Percentiles rank a stretch among this genome's conserved stretches.
Evolutionary conservation across 2,797 vertebrate species (phyloP).

Genomic region (Nyctalus aviator): DNA sequence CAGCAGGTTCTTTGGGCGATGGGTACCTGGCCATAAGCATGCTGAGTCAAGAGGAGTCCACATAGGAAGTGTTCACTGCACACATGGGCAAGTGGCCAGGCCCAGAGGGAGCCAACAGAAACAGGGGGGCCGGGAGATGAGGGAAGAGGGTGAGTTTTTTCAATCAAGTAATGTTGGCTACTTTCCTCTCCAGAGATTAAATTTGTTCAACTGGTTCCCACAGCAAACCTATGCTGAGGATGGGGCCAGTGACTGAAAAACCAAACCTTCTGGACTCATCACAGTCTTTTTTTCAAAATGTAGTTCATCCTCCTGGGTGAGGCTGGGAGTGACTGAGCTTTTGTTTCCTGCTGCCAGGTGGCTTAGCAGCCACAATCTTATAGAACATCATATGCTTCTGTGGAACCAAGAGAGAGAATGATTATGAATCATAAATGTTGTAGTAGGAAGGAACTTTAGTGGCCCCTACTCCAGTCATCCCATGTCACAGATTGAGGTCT

Average conservation of each 20-base stretch:
- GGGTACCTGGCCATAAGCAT: neutral
- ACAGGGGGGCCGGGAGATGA: neutral
- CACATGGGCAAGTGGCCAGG: fast-evolving
- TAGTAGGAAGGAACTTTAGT: neutral
- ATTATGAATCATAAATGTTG: neutral
- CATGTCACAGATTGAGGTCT: neutral
- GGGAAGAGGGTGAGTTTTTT: neutral
- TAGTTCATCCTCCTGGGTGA: neutral
- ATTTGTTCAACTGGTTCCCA: constrained; percentile 4
- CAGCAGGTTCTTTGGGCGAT: neutral
- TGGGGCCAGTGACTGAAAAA: neutral
- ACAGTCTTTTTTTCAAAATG: neutral
- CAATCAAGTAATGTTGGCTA: neutral
- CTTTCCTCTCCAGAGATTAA: neutral
- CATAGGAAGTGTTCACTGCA: fast-evolving
- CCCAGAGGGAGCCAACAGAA: neutral
- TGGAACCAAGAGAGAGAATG: neutral
- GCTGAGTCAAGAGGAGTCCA: neutral
- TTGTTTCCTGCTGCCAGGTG: constrained; percentile 37
- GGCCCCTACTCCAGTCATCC: neutral
- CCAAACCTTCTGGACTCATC: neutral
- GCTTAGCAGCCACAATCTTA: neutral
- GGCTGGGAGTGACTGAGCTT: neutral
- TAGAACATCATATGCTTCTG: neutral
- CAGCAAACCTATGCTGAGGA: neutral